phyloP scores from a whole-genome alignment of 2,113 vertebrate genomes.

The Labrus mixtus region DNA sequence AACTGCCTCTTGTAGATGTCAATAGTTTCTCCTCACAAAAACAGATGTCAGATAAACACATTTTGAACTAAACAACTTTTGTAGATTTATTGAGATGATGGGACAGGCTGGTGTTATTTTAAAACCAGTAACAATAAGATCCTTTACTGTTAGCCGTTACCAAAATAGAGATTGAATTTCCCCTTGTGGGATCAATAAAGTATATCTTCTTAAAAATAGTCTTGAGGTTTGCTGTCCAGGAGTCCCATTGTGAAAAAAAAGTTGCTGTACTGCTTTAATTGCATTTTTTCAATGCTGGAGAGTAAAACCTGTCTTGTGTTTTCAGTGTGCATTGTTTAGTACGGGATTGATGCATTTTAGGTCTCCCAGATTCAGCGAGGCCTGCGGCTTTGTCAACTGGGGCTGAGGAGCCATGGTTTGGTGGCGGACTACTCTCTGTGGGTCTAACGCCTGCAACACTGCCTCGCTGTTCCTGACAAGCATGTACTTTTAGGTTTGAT shows the following conservation, averaged over 20 bases:
- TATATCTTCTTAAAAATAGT: no score
- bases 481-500: constrained; percentile 75
- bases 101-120: no score
- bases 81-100: no score
- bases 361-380: background rate
- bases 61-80: no score
- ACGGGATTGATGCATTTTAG: background rate
- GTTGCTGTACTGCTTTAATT: no score
- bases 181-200: no score
- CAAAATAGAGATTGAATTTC: no score
- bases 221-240: background rate
- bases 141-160: no score
- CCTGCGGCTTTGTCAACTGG: background rate
- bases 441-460: constrained; percentile 68
- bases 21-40: background rate
- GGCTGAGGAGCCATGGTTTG: constrained; percentile 48
- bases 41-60: background rate
- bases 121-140: no score
- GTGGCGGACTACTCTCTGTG: constrained; percentile 42
- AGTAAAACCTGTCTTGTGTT: background rate
- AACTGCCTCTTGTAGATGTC: background rate
- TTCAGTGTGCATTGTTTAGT: background rate
- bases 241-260: no score
- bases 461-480: constrained; percentile 69
- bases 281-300: background rate